phyloP scores from a whole-genome alignment of 1,140 invertebrate species.

The Grapholita molesta region DNA sequence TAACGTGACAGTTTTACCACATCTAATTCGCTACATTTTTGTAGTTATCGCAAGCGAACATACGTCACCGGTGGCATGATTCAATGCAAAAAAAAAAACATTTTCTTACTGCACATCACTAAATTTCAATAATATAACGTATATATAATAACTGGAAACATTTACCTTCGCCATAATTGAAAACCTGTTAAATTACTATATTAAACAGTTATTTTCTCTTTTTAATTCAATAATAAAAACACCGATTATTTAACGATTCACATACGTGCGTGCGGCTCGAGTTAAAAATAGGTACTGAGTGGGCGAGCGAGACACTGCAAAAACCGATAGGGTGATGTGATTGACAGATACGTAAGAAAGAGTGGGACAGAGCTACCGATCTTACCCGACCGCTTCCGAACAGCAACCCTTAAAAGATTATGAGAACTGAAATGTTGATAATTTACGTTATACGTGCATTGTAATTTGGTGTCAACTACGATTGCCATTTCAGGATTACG shows the following conservation, averaged over 20 bases:
- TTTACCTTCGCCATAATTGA: conserved; percentile 65
- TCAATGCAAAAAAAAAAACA: conserved; percentile 22
- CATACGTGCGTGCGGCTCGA: conserved; percentile 43
- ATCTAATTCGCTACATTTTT: background rate
- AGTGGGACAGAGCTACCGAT: background rate
- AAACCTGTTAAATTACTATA: conserved; percentile 23
- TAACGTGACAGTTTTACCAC: background rate
- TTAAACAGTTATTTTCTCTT: conserved; percentile 33
- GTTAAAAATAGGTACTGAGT: conserved; percentile 51
- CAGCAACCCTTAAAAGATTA: background rate
- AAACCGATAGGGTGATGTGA: conserved; percentile 54
- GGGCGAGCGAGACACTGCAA: conserved; percentile 34
- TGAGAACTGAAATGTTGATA: too few relatives aligned
- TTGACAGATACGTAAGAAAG: background rate
- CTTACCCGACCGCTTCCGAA: background rate
- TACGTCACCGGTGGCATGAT: conserved; percentile 48
- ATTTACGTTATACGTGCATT: too few relatives aligned
- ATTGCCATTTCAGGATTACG: too few relatives aligned
- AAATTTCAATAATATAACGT: background rate
- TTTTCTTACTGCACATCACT: background rate
- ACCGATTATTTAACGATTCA: conserved; percentile 32
- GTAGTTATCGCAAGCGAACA: conserved; percentile 24
- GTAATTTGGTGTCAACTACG: too few relatives aligned
- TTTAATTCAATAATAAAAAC: conserved; percentile 59
- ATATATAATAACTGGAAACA: background rate